A percentile compares a stretch with the other conserved stretches of the same genome.
Conservation (phyloP, 2,113 vertebrate species). For the Petromus typicus region DNA sequence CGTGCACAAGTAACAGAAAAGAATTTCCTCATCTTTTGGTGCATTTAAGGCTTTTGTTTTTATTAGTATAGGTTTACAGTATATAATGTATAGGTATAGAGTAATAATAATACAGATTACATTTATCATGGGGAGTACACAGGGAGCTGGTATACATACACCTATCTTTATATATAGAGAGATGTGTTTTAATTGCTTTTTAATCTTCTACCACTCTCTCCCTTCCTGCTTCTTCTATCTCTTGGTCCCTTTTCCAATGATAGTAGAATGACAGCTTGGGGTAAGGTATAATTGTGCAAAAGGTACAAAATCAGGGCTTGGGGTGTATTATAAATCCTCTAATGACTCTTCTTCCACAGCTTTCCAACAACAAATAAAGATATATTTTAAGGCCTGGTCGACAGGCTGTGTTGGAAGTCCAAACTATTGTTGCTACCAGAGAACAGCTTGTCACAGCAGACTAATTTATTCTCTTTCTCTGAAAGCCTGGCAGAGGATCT, state of each 20-base stretch:
- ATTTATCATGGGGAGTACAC: neutral
- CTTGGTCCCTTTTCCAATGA: neutral
- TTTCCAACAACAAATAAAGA: slow-evolving; percentile 65
- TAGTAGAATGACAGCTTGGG: neutral
- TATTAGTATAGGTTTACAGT: neutral
- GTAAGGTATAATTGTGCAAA: neutral
- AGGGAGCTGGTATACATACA: neutral
- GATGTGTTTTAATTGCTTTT: too few relatives aligned
- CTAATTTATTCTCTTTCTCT: slow-evolving; percentile 71
- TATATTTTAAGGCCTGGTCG: slow-evolving; percentile 47
- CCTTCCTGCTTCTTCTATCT: neutral
- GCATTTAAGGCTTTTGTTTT: neutral
- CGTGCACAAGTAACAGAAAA: neutral
- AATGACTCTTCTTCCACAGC: neutral
- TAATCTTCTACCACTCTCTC: neutral
- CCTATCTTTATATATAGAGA: too few relatives aligned
- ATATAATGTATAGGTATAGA: too few relatives aligned
- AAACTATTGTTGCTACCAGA: slow-evolving; percentile 29
- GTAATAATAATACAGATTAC: too few relatives aligned
- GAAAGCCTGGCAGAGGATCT: slow-evolving; percentile 65
- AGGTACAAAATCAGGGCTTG: neutral
- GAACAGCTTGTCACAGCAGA: slow-evolving; percentile 68
- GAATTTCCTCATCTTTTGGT: neutral
- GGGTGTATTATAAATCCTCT: neutral
- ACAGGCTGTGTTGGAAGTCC: slow-evolving; percentile 64